Percentiles rank a stretch among this genome's conserved stretches.
phyloP scores from a whole-genome alignment of 2,797 vertebrate genomes.

The Psittacula derbiana region DNA sequence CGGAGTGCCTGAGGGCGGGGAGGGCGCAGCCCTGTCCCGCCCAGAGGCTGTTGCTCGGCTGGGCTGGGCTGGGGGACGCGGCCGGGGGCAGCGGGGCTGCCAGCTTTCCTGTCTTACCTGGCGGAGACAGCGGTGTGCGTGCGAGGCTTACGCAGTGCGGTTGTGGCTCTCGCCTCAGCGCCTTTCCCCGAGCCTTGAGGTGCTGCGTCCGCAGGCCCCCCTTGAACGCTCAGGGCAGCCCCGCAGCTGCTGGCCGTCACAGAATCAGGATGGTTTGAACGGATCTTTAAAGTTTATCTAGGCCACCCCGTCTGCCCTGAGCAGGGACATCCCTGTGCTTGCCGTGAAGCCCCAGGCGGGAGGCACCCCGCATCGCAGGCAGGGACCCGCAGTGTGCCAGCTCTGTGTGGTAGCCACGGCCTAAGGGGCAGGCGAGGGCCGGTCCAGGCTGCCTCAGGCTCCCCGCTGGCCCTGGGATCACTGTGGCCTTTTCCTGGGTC shows the following conservation, averaged over 20 bases:
- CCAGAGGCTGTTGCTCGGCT: too few relatives aligned
- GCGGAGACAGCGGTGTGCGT: fast-evolving
- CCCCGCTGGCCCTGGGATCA: fast-evolving
- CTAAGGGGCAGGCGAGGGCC: not conserved
- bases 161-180: too few relatives aligned
- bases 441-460: not conserved
- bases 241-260: not conserved
- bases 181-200: not conserved
- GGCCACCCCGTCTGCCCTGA: not conserved
- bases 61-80: too few relatives aligned
- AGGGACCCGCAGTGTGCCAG: not conserved
- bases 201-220: too few relatives aligned
- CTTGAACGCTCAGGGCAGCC: too few relatives aligned
- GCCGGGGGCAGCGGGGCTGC: fast-evolving
- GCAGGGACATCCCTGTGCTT: not conserved
- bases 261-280: not conserved
- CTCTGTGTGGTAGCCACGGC: not conserved
- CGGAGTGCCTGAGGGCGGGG: not conserved
- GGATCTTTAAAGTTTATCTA: too few relatives aligned
- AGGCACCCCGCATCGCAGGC: too few relatives aligned
- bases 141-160: too few relatives aligned
- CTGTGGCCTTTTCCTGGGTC: fast-evolving
- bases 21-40: not conserved
- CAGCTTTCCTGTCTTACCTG: fast-evolving
- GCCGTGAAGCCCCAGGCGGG: not conserved